Percentiles rank a stretch among this genome's conserved stretches.
Evolutionary conservation across 1,140 invertebrate species (phyloP).

Genomic region (Mylabris phalerata): DNA sequence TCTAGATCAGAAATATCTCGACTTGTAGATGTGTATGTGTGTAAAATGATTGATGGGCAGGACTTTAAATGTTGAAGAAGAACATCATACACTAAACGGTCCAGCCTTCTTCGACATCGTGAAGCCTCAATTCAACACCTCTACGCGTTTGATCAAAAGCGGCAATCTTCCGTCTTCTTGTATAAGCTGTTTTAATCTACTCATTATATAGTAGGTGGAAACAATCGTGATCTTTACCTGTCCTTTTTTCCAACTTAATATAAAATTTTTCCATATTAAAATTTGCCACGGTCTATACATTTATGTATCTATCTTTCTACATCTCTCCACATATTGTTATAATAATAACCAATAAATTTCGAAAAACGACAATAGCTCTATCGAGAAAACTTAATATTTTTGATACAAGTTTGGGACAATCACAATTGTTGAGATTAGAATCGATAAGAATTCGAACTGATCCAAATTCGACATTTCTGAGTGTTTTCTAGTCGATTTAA

Average conservation of each 20-base stretch:
- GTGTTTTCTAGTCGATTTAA: no score
- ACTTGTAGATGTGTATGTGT: slow-evolving; percentile 6
- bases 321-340: no score
- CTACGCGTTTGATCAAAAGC: slow-evolving; percentile 25
- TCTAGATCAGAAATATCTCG: slow-evolving; percentile 32
- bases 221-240: slow-evolving; percentile 17
- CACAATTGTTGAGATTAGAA: no score
- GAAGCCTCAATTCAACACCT: slow-evolving; percentile 37
- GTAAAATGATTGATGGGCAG: slow-evolving; percentile 34
- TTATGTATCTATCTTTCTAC: no score
- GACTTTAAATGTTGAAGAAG: slow-evolving; percentile 15
- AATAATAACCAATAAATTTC: no score
- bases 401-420: no score
- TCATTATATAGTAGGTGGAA: slow-evolving; percentile 32
- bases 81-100: slow-evolving; percentile 28
- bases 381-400: no score
- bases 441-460: no score
- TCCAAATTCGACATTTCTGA: no score
- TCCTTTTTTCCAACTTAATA: slow-evolving; percentile 8
- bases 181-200: slow-evolving; percentile 24
- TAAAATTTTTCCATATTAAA: slow-evolving; percentile 8
- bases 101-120: slow-evolving; percentile 25
- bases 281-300: slow-evolving; percentile 4
- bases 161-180: slow-evolving; percentile 20
- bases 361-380: no score